Evolutionary conservation across 2,888 invertebrate species (phyloP), one percentile per base, ranked within the genome.

Genomic region (Acleris literana): DNA sequence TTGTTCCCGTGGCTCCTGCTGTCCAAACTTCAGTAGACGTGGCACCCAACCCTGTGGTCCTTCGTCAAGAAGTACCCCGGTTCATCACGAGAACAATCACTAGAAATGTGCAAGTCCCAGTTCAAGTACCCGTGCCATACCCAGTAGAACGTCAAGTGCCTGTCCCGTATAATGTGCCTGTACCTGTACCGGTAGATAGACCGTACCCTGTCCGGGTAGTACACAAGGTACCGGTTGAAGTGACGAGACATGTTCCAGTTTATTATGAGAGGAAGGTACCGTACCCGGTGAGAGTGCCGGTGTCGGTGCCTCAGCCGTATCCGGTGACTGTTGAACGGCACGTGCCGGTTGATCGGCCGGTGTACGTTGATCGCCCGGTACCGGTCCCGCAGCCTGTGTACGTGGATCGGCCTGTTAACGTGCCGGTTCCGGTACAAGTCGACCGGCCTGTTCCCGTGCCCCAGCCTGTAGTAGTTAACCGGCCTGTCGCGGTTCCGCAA

Each of bases 351-450:
- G 90, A 93, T 71, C 88, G 94, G 54, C 95, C 95, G 1, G 93
- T 95, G 51, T 84, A 93, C 71, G 88, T 95, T 0, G 93, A 94
- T 68, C 93, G 93, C 70, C 93, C 93, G 61, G 88, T 93, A 13
- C 79, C 87, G 0, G 89, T 92, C 0, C 90, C 90, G 0, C 90
- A 91, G 48, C 93, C 94, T 20, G 94, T 94, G 7, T 91, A 93
- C 53, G 90, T 94, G 1, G 89, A 93, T 65, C 91, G 93, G 39
- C 93, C 92, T 1, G 93, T 94, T 17, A 93, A 93, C n/a, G 94
- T 95, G 2, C 94, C 94, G 16, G 92, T 94, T 0, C 94, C 95
- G 0, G 93, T 95, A 13, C 82, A 92, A 63, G 93, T 95, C 0
- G 93, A 94, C 68, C 92, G 93, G 73, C 93, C 93, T 22, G 83